Evolutionary conservation across 2,797 vertebrate species (phyloP).

Genomic region (Buceros bicornis): DNA sequence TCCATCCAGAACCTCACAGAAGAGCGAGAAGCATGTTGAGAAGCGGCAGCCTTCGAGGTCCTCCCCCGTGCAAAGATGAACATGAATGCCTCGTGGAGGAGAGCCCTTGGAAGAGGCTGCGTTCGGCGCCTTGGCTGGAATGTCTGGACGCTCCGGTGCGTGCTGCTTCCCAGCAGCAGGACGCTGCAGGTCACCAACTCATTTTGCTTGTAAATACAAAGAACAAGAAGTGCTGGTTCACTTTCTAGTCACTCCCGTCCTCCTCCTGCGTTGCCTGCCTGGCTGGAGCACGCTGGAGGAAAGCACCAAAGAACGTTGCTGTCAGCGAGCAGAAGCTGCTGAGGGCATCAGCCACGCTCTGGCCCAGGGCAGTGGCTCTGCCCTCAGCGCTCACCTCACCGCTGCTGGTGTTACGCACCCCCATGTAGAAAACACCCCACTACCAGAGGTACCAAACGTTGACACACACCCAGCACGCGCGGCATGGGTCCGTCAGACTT

Average conservation of each 20-base stretch:
- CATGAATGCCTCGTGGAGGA: not conserved
- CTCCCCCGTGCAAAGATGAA: slow-evolving; percentile 87
- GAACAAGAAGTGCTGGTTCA: slow-evolving; percentile 95
- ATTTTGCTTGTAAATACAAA: slow-evolving; percentile 43
- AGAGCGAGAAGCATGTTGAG: slow-evolving; percentile 68
- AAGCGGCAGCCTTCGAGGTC: slow-evolving; percentile 72
- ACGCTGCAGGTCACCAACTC: slow-evolving; percentile 54
- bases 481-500: slow-evolving; percentile 48
- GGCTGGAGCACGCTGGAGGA: slow-evolving; percentile 42
- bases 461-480: slow-evolving; percentile 45
- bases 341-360: not conserved
- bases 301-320: slow-evolving; percentile 76
- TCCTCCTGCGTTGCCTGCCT: slow-evolving; percentile 18
- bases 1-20: slow-evolving; percentile 65
- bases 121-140: not conserved
- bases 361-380: not conserved
- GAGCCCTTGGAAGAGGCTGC: not conserved
- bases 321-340: not conserved
- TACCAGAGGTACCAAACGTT: slow-evolving; percentile 36
- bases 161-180: slow-evolving; percentile 36
- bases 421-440: not conserved
- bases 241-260: slow-evolving; percentile 83
- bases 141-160: slow-evolving; percentile 64
- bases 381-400: slow-evolving; percentile 34
- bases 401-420: not conserved